Base-by-base conservation (phyloP, 2,888 invertebrate genomes). In the Volucella bombylans region DNA sequence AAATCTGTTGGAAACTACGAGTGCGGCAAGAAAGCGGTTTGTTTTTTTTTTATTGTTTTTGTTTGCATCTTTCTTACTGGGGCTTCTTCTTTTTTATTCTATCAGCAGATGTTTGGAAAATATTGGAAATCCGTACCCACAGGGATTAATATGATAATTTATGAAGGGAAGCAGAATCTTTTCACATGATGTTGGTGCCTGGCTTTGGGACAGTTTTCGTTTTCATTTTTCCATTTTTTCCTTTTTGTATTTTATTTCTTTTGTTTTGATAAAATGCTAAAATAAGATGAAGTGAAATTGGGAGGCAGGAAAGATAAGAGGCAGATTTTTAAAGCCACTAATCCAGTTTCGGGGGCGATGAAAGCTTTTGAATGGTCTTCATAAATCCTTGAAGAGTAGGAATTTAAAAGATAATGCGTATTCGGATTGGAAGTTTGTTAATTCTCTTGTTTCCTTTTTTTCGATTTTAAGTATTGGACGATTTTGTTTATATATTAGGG, bases 71-170 rank as follows among this genome's bases (percentile, higher is more conserved):
- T 23, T 1, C 10, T 50, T 61, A 23, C 52, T 71, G 10, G 12
- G 11, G 11, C 31, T 15, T 45, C 9, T 55, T 50, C 15, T 18
- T 54, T 65, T 73, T 49, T 47, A 47, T 41, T 57, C 49, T 74
- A 80, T 61, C 69, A 59, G 61, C 80, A 83, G 83, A 83, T 83
- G 83, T 80, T 83, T 80, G 80, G 23, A 23, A 83, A 80, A 83
- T 80, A 83, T 83, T 65, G 74, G 65, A 54, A 82, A 80, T 80
- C 68, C 61, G 38, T 62, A 80, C 65, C 83, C 80, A 80, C 18
- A 83, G 80, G 69, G 69, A 83, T 83, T 78, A 78, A 83, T 80
- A 83, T 83, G 80, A 83, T 83, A 83, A 83, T 83, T 83, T 83
- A 83, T 83, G 69, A 83, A 83, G 74, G 83, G 69, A 49, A 64